Conservation (phyloP, 2,888 invertebrate species). For the Allophyes oxyacanthae region DNA sequence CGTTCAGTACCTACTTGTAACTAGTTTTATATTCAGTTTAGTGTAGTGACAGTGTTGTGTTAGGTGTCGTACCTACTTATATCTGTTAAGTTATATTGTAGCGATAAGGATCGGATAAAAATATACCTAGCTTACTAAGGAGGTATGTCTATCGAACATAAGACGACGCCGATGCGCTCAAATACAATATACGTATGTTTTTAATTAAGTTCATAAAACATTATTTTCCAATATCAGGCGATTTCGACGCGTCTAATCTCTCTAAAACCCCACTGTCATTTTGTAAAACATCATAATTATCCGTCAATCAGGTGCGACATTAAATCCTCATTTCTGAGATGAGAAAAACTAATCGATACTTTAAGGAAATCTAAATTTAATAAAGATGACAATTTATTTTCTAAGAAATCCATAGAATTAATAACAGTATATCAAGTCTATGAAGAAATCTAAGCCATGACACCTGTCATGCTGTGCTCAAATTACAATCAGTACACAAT, state of each 20-base stretch:
- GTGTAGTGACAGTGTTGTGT: slow-evolving; percentile 72
- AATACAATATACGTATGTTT: no score
- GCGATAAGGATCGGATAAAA: slow-evolving; percentile 32
- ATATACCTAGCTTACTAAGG: slow-evolving; percentile 6
- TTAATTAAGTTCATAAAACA: no score
- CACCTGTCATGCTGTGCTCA: slow-evolving; percentile 28
- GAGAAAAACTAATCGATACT: no score
- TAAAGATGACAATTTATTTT: slow-evolving; percentile 33
- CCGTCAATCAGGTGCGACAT: no score
- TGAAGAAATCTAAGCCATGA: slow-evolving; percentile 18
- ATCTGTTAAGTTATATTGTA: slow-evolving; percentile 41
- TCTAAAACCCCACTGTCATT: no score
- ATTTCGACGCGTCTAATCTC: no score
- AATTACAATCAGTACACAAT: slow-evolving; percentile 6
- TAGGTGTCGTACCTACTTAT: slow-evolving; percentile 55
- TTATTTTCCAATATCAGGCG: no score
- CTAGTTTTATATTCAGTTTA: slow-evolving; percentile 81
- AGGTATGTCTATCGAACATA: slow-evolving; percentile 14
- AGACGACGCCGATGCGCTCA: background rate
- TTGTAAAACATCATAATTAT: no score
- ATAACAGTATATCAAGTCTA: no score
- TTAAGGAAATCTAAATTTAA: no score
- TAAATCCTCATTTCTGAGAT: no score
- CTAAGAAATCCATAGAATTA: no score
- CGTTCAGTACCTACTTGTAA: slow-evolving; percentile 67